These are phyloP conservation scores for Holacanthus passer DNA, from an alignment of 2,113 vertebrate genomes.

Conservation along the genomic window DNA sequence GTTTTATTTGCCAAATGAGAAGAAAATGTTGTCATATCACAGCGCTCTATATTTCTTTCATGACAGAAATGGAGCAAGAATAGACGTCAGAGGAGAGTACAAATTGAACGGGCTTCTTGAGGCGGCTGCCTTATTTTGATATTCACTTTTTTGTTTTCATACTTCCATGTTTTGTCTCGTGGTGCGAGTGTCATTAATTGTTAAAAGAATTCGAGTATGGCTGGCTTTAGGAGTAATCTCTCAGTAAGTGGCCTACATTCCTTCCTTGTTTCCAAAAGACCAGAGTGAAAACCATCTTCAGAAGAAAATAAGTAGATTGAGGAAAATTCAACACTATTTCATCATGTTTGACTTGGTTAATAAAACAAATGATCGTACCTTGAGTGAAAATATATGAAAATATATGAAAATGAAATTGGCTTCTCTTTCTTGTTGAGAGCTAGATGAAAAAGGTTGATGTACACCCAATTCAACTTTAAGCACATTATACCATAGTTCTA, in stretches of 20 bases:
- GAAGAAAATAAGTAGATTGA: background rate
- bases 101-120: slow-evolving; percentile 60
- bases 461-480: too few species aligned
- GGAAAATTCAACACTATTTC: background rate
- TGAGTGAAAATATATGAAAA: too few species aligned
- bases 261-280: background rate
- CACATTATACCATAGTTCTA: too few species aligned
- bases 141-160: slow-evolving; percentile 15
- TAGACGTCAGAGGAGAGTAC: slow-evolving; percentile 30
- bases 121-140: slow-evolving; percentile 67
- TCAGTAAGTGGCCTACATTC: background rate
- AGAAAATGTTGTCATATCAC: slow-evolving; percentile 66
- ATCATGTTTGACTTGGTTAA: background rate
- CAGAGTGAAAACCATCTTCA: background rate
- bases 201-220: slow-evolving; percentile 1
- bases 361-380: background rate
- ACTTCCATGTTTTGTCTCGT: slow-evolving; percentile 61
- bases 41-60: slow-evolving; percentile 56
- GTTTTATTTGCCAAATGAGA: slow-evolving; percentile 71
- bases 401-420: too few species aligned
- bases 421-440: background rate
- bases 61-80: slow-evolving; percentile 84
- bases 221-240: slow-evolving; percentile 3
- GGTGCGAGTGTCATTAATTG: slow-evolving; percentile 38
- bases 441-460: too few species aligned